Base-by-base conservation (phyloP, 2,797 vertebrate genomes). In the Catostomus latipinnis region DNA sequence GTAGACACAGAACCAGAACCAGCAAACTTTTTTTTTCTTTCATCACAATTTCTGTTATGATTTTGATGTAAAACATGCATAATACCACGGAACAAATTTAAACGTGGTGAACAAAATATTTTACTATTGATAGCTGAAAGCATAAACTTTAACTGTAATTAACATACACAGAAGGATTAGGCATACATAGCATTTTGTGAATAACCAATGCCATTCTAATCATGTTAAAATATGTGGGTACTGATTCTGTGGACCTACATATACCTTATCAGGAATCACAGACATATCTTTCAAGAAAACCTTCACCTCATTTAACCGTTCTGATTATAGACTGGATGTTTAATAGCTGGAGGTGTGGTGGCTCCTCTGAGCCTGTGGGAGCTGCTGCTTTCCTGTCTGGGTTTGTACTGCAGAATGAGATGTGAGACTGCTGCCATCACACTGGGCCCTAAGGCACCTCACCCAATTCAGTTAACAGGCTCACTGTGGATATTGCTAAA, bases 401-500 rank as follows among this genome's bases (percentile, higher is more conserved):
- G 48, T 77, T 50, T 22, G 48, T 43, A 54, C 49, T 1, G 62
- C 56, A 57, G 65, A 71, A 73, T 61, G 71, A 46, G 75, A 57
- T 61, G 53, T 11, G 61, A 60, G 68, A 49, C 50, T 56, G 16
- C 63, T 57, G 46, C 81, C 54, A 58, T 78, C 53, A 10, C 78
- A 82, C 82, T 54, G 78, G 84, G 85, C 87, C 90, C 85, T 85
- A 62, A 66, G 88, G 86, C 87, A 86, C 68, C 57, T 16, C 73
- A 76, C 86, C 34, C 87, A 88, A 87, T 89, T 88, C 85, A 84
- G 87, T 86, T 71, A 86, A 87, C 88, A 81, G 84, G 86, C 89
- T 87, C 82, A 85, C 81, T 76, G 86, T 66, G 88, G 85, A 90
- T 91, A 90, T 88, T 90, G 91, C 90, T 92, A 92, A 89, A 91